phyloP scores from a whole-genome alignment of 2,113 vertebrate genomes.

The Miniopterus natalensis region DNA sequence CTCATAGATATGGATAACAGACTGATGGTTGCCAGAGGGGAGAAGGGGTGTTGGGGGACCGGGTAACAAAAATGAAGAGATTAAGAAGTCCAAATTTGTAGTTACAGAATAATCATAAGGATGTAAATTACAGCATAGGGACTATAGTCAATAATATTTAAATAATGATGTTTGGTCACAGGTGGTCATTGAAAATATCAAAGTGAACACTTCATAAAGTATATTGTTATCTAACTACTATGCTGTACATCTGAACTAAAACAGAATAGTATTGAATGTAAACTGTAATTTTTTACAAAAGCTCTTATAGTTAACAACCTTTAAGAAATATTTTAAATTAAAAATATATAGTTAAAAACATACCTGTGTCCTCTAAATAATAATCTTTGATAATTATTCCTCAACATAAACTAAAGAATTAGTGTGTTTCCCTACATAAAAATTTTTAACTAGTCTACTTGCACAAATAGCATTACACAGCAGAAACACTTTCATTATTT shows the following conservation, averaged over 20 bases:
- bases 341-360: neutral
- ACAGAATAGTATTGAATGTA: neutral
- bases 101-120: neutral
- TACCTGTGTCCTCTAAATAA: neutral
- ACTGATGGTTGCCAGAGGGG: neutral
- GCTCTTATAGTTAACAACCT: neutral
- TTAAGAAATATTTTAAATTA: slow-evolving; percentile 54
- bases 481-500: slow-evolving; percentile 65
- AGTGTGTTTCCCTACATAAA: neutral
- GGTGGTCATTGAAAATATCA: neutral
- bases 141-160: neutral
- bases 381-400: slow-evolving; percentile 48
- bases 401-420: slow-evolving; percentile 42
- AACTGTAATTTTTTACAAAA: neutral
- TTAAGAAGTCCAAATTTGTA: neutral
- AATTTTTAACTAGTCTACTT: neutral
- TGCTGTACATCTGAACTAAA: neutral
- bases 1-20: neutral
- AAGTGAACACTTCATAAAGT: neutral
- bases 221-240: neutral
- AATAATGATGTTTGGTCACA: neutral
- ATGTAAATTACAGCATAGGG: neutral
- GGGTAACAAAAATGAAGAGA: neutral
- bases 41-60: neutral
- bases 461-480: slow-evolving; percentile 11